Evolutionary conservation across 2,797 vertebrate genomes (phyloP).

Genomic region (Aselliscus stoliczkanus): DNA sequence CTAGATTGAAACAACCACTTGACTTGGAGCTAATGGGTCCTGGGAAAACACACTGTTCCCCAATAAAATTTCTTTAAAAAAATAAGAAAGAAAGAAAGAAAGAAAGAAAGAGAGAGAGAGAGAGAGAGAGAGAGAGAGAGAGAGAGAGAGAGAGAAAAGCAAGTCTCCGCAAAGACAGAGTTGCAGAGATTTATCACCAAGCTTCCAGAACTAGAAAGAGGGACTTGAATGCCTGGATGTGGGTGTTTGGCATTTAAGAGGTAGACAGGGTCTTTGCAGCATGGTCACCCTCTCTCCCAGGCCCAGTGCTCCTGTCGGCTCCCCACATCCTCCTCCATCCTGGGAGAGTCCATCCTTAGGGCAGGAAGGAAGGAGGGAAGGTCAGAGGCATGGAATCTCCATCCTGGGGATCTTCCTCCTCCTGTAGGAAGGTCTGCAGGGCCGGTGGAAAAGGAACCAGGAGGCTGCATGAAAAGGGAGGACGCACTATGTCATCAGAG

Average conservation of each 20-base stretch:
- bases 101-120: no score
- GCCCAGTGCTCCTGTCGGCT: background rate
- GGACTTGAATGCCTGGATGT: background rate
- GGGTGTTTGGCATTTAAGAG: background rate
- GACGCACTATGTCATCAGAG: fast-evolving
- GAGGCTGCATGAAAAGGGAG: background rate
- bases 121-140: no score
- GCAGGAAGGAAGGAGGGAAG: background rate
- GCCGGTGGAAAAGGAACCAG: background rate
- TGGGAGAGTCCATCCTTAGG: background rate
- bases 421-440: background rate
- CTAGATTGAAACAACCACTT: no score
- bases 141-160: no score
- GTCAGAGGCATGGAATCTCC: background rate
- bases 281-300: background rate
- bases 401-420: no score
- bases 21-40: no score
- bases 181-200: background rate
- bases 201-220: background rate
- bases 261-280: background rate
- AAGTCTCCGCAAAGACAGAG: background rate
- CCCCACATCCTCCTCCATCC: background rate
- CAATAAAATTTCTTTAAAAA: no score
- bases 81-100: no score
- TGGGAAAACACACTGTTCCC: no score